Base-by-base conservation (phyloP, 2,888 invertebrate species). In the Orthosia incerta region DNA sequence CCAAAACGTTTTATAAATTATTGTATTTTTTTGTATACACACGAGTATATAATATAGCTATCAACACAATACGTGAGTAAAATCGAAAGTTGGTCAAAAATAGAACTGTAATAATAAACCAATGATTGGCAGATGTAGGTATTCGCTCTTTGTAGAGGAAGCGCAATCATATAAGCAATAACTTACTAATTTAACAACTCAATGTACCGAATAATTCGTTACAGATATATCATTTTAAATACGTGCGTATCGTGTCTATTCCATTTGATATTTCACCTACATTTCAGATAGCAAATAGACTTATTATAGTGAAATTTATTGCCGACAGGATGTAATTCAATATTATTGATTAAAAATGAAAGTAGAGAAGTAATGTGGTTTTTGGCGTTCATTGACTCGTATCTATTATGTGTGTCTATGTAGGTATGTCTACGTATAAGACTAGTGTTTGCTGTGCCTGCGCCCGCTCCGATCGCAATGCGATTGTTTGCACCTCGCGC, bases 41-140 rank as follows among this genome's bases (percentile, higher is more conserved):
- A 26, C 46, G 9, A 18, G 13, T 26, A 71, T 26, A 72, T 74
- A 53, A 82, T 80, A 76, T 74, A 76, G 81, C 79, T 74, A 76
- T 80, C 89, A 88, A 87, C 84, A 66, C 79, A 82, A 76, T 76
- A 61, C 46, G 39, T 23, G 82, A 88, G 81, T 86, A 91, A 91
- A 92, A 93, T 89, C 89, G 91, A 93, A 93, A 93, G 92, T 88
- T 88, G 87, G 85, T 82, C 88, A 89, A 76, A 82, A 80, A 63
- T 76, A 79, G 76, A 80, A 87, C 71, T 74, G 71, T 80, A 76
- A 85, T 84, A 85, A 83, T 62, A 73, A 76, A 79, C 66, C 75
- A 69, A 76, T 87, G 86, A 87, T 83, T 87, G 80, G 71, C 83
- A 87, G 83, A 82, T 79, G 75, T 81, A 80, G 87, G 79, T 60